Conservation (phyloP, 2,113 vertebrate genomes). For the Murina feae region DNA sequence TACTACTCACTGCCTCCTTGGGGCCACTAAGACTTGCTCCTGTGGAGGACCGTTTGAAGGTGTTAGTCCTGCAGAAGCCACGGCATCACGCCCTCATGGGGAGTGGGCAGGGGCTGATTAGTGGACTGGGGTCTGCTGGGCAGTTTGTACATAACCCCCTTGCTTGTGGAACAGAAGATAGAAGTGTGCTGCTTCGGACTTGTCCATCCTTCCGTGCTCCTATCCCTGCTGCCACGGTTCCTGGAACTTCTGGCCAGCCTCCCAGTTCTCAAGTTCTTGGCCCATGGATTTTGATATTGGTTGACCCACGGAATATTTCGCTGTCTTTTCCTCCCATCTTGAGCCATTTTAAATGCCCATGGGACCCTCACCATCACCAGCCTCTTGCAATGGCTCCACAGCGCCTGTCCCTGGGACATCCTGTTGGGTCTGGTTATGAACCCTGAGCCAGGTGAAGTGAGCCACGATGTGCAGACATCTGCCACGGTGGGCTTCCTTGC, state of each 20-base stretch:
- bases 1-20: not conserved
- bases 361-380: slow-evolving; percentile 19
- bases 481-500: not conserved
- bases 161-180: slow-evolving; percentile 34
- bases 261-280: not conserved
- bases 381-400: slow-evolving; percentile 45
- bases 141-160: slow-evolving; percentile 65
- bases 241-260: not conserved
- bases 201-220: not conserved
- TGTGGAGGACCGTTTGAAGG: not conserved
- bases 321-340: slow-evolving; percentile 15
- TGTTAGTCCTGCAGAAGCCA: not conserved
- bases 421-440: slow-evolving; percentile 36
- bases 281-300: not conserved
- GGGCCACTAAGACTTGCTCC: not conserved
- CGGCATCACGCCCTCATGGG: not conserved
- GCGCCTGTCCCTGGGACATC: slow-evolving; percentile 55
- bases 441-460: slow-evolving; percentile 60
- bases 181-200: slow-evolving; percentile 38
- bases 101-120: not conserved
- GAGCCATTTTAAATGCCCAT: slow-evolving; percentile 31
- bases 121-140: not conserved
- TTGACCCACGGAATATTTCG: not conserved
- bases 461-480: not conserved
- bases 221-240: not conserved